Evolutionary conservation across 2,113 vertebrate species (phyloP).

Genomic region (Pan troglodytes): NHGRI_mPanTro3-v2.1_pri NC_072404.2:167798001-167798500

Average conservation of each 20-base stretch:
- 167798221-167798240: neutral
- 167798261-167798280: neutral
- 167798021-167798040: neutral
- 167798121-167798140: neutral
- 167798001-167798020: neutral
- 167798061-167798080: slow-evolving; percentile 31
- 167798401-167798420: slow-evolving; percentile 65
- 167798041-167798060: neutral
- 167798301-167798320: neutral
- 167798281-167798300: neutral
- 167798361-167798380: slow-evolving; percentile 51
- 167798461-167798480: slow-evolving; percentile 66
- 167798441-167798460: slow-evolving; percentile 52
- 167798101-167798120: neutral
- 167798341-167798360: neutral
- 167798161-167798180: no score
- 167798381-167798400: slow-evolving; percentile 62
- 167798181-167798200: no score
- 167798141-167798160: neutral
- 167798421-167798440: slow-evolving; percentile 50
- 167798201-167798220: neutral
- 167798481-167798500: slow-evolving; percentile 12
- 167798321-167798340: slow-evolving; percentile 6
- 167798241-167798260: neutral
- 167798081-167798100: neutral